Evolutionary conservation across 1,140 invertebrate genomes (phyloP).

Genomic region (Melanaphis sacchari): DNA sequence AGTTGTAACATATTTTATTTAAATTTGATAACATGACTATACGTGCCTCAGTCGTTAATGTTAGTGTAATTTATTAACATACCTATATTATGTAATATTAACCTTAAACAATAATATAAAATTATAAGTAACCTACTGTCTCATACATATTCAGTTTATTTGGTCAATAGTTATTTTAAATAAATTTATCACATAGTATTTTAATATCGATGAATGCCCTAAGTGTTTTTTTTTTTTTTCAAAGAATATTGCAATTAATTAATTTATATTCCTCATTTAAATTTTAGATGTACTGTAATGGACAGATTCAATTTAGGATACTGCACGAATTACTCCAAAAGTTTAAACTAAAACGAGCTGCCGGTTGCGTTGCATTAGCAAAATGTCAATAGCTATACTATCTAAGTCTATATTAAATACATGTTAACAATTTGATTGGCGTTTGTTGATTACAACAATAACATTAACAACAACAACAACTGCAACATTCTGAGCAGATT

Average conservation of each 20-base stretch:
- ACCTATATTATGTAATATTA: neutral
- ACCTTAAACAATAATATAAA: neutral
- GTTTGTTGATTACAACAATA: neutral
- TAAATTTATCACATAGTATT: neutral
- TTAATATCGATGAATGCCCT: neutral
- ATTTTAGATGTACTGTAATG: neutral
- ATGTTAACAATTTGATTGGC: neutral
- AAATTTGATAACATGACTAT: neutral
- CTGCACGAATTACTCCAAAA: neutral
- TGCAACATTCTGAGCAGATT: neutral
- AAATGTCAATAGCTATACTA: neutral
- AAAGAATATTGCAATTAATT: neutral
- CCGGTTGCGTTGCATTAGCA: neutral
- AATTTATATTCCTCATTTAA: neutral
- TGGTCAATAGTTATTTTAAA: neutral
- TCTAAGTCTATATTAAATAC: neutral
- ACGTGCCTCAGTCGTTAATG: neutral
- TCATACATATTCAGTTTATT: neutral
- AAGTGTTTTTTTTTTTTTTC: neutral
- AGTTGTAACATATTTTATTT: neutral
- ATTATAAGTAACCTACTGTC: neutral
- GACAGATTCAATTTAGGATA: neutral
- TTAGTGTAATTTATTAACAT: neutral
- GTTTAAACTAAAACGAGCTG: neutral
- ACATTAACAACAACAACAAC: constrained; percentile 61